Conservation (phyloP, 2,113 vertebrate genomes). For the Ailurus styani region DNA sequence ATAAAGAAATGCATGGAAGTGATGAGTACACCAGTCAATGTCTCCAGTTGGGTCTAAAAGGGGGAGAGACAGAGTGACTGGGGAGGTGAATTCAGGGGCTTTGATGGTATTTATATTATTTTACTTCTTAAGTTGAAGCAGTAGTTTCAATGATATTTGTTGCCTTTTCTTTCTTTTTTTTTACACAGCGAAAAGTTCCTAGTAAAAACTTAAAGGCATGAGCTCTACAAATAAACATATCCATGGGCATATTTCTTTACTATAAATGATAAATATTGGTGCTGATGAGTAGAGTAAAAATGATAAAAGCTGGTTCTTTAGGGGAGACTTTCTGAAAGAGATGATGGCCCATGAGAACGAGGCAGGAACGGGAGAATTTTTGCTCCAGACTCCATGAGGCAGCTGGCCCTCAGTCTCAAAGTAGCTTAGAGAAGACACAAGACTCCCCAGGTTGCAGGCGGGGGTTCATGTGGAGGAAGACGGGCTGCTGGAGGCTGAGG, state of each 20-base stretch:
- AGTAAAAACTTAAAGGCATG: neutral
- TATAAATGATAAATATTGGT: neutral
- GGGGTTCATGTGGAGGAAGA: neutral
- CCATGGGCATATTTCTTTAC: neutral
- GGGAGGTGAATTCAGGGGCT: neutral
- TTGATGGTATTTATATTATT: neutral
- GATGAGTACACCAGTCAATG: fast-evolving
- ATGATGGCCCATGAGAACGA: neutral
- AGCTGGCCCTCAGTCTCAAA: neutral
- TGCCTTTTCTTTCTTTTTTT: neutral
- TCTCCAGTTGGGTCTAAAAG: neutral
- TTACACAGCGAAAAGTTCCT: neutral
- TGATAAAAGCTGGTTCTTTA: neutral
- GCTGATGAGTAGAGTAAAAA: neutral
- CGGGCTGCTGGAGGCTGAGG: fast-evolving
- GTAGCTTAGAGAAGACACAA: neutral
- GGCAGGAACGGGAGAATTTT: neutral
- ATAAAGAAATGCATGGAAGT: neutral
- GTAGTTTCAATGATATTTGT: neutral
- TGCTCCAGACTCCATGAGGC: too few relatives aligned
- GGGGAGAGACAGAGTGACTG: neutral
- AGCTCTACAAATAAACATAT: neutral
- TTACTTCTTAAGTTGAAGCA: neutral
- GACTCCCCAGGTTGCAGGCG: neutral
- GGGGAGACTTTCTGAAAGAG: neutral